These are phyloP conservation scores for Metridium senile DNA, from an alignment of 92 coral and sea anemone genomes.

Conservation along the genomic window DNA sequence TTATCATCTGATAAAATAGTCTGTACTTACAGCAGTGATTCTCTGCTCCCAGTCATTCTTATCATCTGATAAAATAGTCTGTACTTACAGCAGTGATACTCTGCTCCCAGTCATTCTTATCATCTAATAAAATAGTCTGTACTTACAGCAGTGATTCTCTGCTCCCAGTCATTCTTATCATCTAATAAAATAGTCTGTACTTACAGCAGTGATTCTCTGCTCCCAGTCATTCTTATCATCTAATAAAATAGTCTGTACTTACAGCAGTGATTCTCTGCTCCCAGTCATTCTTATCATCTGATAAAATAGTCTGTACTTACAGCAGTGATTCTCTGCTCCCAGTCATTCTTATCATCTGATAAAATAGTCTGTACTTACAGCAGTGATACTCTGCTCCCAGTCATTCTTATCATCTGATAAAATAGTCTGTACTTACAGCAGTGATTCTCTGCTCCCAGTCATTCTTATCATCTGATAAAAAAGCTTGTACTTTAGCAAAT, in stretches of 20 bases:
- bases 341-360: constrained; percentile 88
- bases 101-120: constrained; percentile 95
- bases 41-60: constrained; percentile 97
- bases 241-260: constrained; percentile 75
- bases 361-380: constrained; percentile 72
- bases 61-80: constrained; percentile 76
- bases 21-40: constrained; percentile 81
- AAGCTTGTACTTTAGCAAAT: constrained; percentile 76
- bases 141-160: constrained; percentile 90
- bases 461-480: constrained; percentile 82
- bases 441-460: constrained; percentile 97
- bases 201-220: constrained; percentile 85
- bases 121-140: constrained; percentile 74
- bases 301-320: constrained; percentile 74
- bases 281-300: constrained; percentile 93
- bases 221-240: constrained; percentile 95
- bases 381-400: constrained; percentile 98
- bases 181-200: constrained; percentile 78
- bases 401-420: constrained; percentile 88
- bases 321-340: constrained; percentile 98
- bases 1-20: constrained; percentile 79
- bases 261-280: constrained; percentile 95
- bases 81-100: constrained; percentile 88
- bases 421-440: constrained; percentile 74
- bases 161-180: constrained; percentile 94